Evolutionary conservation across 2,888 invertebrate genomes (phyloP).

Genomic region (Mantis religiosa): DNA sequence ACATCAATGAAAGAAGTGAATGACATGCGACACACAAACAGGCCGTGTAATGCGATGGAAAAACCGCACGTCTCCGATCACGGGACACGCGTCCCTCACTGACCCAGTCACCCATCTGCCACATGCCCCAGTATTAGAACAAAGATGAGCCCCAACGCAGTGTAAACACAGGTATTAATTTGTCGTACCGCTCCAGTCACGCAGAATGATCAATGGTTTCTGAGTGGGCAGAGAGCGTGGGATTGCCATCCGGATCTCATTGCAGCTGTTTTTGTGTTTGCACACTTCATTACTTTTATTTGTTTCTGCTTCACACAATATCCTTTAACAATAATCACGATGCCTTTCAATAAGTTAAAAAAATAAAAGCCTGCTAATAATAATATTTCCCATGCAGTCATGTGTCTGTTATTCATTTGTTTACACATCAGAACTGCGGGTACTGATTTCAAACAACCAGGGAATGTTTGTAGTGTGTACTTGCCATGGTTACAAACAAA

Average conservation of each 20-base stretch:
- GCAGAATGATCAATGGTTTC: not conserved
- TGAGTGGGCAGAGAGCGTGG: not conserved
- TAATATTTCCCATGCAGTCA: not conserved
- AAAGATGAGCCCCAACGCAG: not conserved
- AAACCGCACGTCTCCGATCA: not conserved
- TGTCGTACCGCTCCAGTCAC: not conserved
- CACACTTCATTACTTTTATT: not conserved
- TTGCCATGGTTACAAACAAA: too few species aligned
- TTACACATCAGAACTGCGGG: not conserved
- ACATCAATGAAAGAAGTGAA: not conserved
- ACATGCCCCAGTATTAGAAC: not conserved
- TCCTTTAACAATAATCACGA: not conserved
- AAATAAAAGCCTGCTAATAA: not conserved
- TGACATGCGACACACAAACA: not conserved
- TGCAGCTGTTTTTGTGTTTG: not conserved
- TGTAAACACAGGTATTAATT: not conserved
- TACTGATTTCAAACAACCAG: too few species aligned
- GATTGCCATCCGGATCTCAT: not conserved
- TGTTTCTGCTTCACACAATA: not conserved
- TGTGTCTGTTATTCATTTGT: not conserved
- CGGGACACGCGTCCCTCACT: not conserved
- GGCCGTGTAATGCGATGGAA: not conserved
- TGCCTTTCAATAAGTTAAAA: not conserved
- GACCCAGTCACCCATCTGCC: not conserved
- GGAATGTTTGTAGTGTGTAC: too few species aligned